phyloP scores from a whole-genome alignment of 2,888 invertebrate species.

The Agonopterix subpropinquella region DNA sequence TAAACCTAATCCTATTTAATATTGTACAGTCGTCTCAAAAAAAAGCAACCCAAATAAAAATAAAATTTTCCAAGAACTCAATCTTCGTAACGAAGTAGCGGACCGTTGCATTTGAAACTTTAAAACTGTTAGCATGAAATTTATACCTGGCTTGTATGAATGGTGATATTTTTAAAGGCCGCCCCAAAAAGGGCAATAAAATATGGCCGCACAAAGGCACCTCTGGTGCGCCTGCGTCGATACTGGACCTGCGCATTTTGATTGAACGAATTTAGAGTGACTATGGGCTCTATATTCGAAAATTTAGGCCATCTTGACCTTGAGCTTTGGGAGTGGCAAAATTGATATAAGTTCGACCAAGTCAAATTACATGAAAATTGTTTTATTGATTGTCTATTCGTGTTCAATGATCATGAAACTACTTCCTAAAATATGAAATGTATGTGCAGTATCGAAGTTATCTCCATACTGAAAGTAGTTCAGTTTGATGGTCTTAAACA shows the following conservation, averaged over 20 bases:
- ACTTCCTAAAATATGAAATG: no score
- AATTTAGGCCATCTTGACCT: not conserved
- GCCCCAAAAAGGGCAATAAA: conserved; percentile 55
- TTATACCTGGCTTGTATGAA: conserved; percentile 70
- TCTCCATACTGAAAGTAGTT: no score
- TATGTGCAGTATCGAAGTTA: no score
- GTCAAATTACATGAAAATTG: no score
- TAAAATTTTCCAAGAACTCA: not conserved
- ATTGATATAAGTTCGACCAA: no score
- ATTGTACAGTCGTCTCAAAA: no score
- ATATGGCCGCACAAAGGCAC: conserved; percentile 69
- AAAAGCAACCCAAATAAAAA: not conserved
- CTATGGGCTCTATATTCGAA: not conserved
- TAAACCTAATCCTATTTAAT: no score
- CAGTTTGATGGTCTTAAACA: no score
- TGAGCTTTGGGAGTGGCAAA: no score
- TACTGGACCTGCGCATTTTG: conserved; percentile 59
- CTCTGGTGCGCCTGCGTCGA: conserved; percentile 57
- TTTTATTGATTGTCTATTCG: no score
- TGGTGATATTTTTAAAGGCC: conserved; percentile 56
- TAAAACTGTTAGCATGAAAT: conserved; percentile 46
- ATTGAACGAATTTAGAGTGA: conserved; percentile 21
- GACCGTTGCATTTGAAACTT: conserved; percentile 36
- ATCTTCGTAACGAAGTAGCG: conserved; percentile 22
- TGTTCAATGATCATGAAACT: no score